phyloP scores from a whole-genome alignment of 2,113 vertebrate genomes.

The Mungos mungo region DNA sequence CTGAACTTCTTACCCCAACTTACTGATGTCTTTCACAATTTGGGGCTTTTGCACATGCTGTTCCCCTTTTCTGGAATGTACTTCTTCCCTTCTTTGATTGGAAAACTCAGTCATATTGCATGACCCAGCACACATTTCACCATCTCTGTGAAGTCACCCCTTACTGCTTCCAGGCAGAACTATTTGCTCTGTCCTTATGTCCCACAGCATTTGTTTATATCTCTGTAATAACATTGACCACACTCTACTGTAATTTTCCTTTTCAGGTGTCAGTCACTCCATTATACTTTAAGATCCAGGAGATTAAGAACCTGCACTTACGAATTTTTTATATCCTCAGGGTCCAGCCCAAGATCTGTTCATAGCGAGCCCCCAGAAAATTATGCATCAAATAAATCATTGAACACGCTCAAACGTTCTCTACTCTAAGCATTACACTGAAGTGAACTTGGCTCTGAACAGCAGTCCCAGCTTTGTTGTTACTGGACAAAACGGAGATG shows the following conservation, averaged over 20 bases:
- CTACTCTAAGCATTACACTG: not conserved
- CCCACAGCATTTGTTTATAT: not conserved
- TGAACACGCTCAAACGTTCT: not conserved
- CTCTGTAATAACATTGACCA: not conserved
- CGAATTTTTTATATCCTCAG: conserved; percentile 7
- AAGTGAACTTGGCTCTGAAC: not conserved
- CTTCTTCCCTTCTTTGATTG: not conserved
- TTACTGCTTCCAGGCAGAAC: not conserved
- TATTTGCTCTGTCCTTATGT: not conserved
- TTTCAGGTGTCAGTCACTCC: not conserved
- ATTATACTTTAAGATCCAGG: conserved; percentile 28
- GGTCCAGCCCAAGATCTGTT: not conserved
- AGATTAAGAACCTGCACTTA: not conserved
- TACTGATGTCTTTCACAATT: not conserved
- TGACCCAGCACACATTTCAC: conserved; percentile 7
- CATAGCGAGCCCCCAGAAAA: not conserved
- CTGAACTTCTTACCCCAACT: not conserved
- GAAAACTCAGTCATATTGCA: conserved; percentile 12
- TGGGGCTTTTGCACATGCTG: not conserved
- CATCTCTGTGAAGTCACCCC: not conserved
- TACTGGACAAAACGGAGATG: not conserved
- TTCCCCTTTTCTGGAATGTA: not conserved
- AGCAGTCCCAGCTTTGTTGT: not conserved
- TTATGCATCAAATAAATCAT: not conserved
- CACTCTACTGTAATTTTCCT: not conserved